phyloP scores from a whole-genome alignment of 2,113 vertebrate species.

The Paracanthobrama guichenoti region DNA sequence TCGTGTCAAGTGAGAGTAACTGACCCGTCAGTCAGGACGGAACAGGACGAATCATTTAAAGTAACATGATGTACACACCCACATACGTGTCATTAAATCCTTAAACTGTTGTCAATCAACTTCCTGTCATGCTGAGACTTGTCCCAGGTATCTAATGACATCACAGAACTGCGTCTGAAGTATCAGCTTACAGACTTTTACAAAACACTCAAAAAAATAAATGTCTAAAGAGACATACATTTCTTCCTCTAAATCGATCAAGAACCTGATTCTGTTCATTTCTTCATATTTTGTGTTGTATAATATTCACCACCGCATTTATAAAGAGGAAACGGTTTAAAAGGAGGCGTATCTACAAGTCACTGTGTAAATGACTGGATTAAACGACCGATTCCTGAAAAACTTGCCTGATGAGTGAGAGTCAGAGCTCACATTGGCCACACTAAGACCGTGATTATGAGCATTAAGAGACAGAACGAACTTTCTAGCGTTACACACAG shows the following conservation, averaged over 20 bases:
- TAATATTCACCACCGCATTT: neutral
- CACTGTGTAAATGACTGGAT: slow-evolving; percentile 21
- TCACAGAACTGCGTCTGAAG: neutral
- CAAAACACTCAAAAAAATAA: neutral
- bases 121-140: neutral
- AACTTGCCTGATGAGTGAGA: slow-evolving; percentile 25
- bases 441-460: slow-evolving; percentile 3
- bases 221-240: neutral
- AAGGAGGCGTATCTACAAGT: neutral
- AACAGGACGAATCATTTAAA: slow-evolving; percentile 1
- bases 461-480: slow-evolving; percentile 10
- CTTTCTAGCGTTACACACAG: neutral
- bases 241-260: neutral
- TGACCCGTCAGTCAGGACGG: slow-evolving; percentile 30
- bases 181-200: neutral
- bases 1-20: neutral
- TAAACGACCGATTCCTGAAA: slow-evolving; percentile 29
- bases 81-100: neutral
- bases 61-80: slow-evolving; percentile 15
- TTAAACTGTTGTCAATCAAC: slow-evolving; percentile 7
- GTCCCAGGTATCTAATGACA: slow-evolving; percentile 27
- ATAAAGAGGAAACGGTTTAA: neutral
- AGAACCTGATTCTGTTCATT: neutral
- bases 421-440: neutral
- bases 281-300: neutral